phyloP scores from a whole-genome alignment of 2,113 vertebrate genomes.

The Alexandromys fortis region DNA sequence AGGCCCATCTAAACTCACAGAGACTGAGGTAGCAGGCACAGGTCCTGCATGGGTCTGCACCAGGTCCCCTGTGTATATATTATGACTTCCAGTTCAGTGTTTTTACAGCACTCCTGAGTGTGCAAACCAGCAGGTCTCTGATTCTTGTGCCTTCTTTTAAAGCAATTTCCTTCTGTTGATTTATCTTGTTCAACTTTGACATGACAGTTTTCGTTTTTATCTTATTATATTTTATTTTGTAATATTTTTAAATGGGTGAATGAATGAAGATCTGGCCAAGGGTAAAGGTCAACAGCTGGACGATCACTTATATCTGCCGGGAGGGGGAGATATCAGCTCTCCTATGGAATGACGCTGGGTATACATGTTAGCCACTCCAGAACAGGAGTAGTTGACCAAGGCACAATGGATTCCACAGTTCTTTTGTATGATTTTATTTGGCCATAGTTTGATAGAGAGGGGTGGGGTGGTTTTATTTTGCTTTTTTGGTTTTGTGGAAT shows the following conservation, averaged over 20 bases:
- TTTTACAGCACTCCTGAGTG: neutral
- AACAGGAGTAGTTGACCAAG: neutral
- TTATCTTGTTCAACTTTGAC: neutral
- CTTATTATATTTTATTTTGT: neutral
- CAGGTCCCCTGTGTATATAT: neutral
- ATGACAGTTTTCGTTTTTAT: neutral
- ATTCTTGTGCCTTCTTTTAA: neutral
- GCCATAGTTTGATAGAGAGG: neutral
- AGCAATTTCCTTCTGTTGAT: neutral
- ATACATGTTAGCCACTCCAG: neutral
- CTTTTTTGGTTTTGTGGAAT: neutral
- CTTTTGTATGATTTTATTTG: neutral
- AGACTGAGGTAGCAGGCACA: neutral
- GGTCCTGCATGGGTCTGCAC: neutral
- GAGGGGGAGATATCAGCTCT: neutral
- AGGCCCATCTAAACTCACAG: neutral
- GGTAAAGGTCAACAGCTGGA: neutral
- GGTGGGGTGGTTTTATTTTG: neutral
- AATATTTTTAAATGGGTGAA: neutral
- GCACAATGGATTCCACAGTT: neutral
- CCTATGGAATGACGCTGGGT: neutral
- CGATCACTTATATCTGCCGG: neutral
- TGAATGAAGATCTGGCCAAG: neutral
- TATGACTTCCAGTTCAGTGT: neutral
- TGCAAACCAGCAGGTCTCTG: neutral